phyloP scores from a whole-genome alignment of 2,113 vertebrate genomes.

The cat (Felis catus) region F.catus_Fca126_mat1.0 CM031415.1:142258001-142258500 shows the following conservation, averaged over 20 bases:
- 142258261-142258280: background rate
- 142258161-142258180: background rate
- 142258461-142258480: background rate
- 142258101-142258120: background rate
- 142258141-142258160: background rate
- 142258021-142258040: background rate
- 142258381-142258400: background rate
- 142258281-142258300: background rate
- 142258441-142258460: background rate
- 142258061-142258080: background rate
- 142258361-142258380: background rate
- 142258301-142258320: background rate
- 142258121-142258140: background rate
- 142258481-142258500: background rate
- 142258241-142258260: background rate
- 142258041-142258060: background rate
- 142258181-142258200: background rate
- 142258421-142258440: background rate
- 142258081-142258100: background rate
- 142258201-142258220: background rate
- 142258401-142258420: background rate
- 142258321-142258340: background rate
- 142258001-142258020: background rate
- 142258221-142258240: background rate
- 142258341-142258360: background rate